Evolutionary conservation across 2,113 vertebrate genomes (phyloP).

Genomic region (Boulengeromyrus knoepffleri): DNA sequence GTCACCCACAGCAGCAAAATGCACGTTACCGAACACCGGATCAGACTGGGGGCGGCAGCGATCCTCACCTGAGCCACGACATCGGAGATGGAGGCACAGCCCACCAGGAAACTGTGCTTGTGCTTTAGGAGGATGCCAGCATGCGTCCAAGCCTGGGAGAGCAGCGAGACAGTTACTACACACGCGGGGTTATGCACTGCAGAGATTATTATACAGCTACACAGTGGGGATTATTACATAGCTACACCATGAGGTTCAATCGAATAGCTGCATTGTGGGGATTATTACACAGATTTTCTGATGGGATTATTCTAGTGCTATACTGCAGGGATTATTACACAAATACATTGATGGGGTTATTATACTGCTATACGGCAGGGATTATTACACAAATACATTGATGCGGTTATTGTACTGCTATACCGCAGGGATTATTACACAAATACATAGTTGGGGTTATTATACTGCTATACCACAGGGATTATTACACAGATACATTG

Average conservation of each 20-base stretch:
- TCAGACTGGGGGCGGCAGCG: background rate
- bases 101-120: constrained; percentile 94
- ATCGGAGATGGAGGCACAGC: constrained; percentile 93
- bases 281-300: background rate
- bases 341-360: background rate
- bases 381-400: background rate
- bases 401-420: background rate
- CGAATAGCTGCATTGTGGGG: background rate
- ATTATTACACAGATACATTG: background rate
- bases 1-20: background rate
- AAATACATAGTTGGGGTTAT: background rate
- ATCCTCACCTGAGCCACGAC: constrained; percentile 85
- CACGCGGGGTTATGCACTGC: background rate
- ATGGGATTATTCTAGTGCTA: background rate
- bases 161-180: background rate
- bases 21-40: background rate
- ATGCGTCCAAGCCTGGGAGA: constrained; percentile 86
- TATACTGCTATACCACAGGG: background rate
- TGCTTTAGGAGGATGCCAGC: constrained; percentile 96
- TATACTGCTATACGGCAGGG: background rate
- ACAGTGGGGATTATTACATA: background rate
- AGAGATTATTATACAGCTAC: background rate
- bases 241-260: background rate
- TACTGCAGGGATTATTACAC: background rate
- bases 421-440: background rate